Evolutionary conservation across 2,888 invertebrate genomes (phyloP).

Genomic region (Autographa gamma): DNA sequence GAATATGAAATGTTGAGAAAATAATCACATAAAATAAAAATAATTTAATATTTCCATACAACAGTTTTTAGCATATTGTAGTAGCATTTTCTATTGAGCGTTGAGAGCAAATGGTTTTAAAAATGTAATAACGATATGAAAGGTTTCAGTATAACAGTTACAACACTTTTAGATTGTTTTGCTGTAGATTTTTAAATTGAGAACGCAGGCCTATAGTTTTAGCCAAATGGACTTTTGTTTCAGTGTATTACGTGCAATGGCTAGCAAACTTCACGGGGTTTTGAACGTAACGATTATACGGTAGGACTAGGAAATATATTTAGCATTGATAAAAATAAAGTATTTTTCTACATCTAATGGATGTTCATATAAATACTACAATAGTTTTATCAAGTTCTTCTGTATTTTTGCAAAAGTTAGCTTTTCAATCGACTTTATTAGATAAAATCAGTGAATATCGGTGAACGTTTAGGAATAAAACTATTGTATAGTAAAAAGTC

Average conservation of each 20-base stretch:
- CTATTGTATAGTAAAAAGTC: constrained; percentile 55
- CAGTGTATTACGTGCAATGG: constrained; percentile 31
- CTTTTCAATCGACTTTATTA: neutral
- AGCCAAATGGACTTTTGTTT: constrained; percentile 48
- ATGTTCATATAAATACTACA: too few relatives aligned
- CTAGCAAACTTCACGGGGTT: neutral
- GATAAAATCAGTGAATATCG: constrained; percentile 18
- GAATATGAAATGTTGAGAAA: neutral
- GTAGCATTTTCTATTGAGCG: constrained; percentile 15
- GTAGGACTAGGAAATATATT: neutral
- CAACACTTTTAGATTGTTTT: constrained; percentile 42
- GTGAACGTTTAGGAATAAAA: constrained; percentile 33
- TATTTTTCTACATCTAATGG: neutral
- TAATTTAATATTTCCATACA: neutral
- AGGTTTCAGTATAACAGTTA: constrained; percentile 34
- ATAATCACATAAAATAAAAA: neutral
- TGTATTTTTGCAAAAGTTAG: neutral
- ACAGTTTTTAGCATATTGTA: neutral
- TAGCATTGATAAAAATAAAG: neutral
- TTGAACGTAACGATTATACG: neutral
- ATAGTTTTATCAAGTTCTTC: neutral
- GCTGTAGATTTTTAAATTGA: constrained; percentile 49
- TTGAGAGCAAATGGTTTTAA: constrained; percentile 37
- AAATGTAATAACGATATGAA: constrained; percentile 47
- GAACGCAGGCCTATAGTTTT: constrained; percentile 36